These are phyloP conservation scores for Anguilla japonica DNA, from an alignment of 2,113 vertebrate genomes.

Conservation along the genomic window DNA sequence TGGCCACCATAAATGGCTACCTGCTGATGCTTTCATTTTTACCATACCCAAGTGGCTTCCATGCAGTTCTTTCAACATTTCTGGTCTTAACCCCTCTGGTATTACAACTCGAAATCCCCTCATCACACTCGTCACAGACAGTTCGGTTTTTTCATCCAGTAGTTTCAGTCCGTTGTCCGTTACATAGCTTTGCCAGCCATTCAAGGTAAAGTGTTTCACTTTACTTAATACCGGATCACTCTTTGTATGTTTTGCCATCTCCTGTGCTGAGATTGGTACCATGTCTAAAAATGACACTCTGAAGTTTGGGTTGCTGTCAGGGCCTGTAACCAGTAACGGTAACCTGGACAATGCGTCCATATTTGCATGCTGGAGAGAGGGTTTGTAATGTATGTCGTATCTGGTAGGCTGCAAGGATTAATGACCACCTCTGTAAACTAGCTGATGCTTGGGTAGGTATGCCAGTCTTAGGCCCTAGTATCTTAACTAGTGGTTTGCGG, in stretches of 20 bases:
- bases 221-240: background rate
- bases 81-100: background rate
- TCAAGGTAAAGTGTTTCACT: background rate
- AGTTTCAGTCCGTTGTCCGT: background rate
- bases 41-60: background rate
- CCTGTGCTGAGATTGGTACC: background rate
- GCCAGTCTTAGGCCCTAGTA: constrained; percentile 30
- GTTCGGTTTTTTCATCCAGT: background rate
- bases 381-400: background rate
- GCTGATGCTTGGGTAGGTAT: background rate
- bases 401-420: background rate
- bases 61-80: background rate
- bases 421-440: background rate
- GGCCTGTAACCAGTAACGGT: background rate
- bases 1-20: constrained; percentile 1
- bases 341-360: background rate
- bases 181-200: background rate
- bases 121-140: background rate
- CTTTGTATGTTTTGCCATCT: background rate
- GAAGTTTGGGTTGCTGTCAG: background rate
- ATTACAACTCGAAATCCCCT: background rate
- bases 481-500: constrained; percentile 35
- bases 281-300: background rate
- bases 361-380: background rate
- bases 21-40: background rate